phyloP scores from a whole-genome alignment of 2,113 vertebrate genomes.

The Fulica atra region DNA sequence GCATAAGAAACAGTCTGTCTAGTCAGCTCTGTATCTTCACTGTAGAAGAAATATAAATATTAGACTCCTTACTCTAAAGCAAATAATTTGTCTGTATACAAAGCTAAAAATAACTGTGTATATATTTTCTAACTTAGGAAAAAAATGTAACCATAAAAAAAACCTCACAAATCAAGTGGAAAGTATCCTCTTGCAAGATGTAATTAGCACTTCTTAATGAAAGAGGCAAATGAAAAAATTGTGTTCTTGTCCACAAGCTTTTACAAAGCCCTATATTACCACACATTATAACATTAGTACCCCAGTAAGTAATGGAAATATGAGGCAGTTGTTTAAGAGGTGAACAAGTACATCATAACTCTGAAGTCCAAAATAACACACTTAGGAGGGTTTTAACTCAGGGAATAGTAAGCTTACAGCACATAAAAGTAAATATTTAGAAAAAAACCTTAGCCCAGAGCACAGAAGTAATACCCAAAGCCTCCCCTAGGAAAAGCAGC shows the following conservation, averaged over 20 bases:
- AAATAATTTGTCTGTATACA: background rate
- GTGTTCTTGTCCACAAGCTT: background rate
- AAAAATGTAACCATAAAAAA: background rate
- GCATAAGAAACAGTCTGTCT: background rate
- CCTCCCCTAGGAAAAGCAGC: background rate
- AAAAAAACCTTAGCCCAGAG: background rate
- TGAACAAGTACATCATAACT: background rate
- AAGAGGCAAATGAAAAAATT: slow-evolving; percentile 1
- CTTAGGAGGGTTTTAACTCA: background rate
- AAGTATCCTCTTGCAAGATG: background rate
- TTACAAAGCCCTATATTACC: background rate
- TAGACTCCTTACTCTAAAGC: background rate
- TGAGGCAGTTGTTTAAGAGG: background rate
- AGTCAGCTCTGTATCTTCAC: background rate
- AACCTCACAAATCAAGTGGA: background rate
- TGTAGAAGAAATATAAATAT: background rate
- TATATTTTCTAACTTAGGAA: background rate
- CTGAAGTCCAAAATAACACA: background rate
- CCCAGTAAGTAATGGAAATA: background rate
- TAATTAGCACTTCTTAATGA: slow-evolving; percentile 29
- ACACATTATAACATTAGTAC: background rate
- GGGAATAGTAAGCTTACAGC: background rate
- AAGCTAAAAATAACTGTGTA: background rate
- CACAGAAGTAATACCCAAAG: background rate
- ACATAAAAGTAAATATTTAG: background rate